Evolutionary conservation across 2,113 vertebrate species (phyloP), one percentile per base, ranked within the genome.

Genomic region (Euleptes europaea): DNA sequence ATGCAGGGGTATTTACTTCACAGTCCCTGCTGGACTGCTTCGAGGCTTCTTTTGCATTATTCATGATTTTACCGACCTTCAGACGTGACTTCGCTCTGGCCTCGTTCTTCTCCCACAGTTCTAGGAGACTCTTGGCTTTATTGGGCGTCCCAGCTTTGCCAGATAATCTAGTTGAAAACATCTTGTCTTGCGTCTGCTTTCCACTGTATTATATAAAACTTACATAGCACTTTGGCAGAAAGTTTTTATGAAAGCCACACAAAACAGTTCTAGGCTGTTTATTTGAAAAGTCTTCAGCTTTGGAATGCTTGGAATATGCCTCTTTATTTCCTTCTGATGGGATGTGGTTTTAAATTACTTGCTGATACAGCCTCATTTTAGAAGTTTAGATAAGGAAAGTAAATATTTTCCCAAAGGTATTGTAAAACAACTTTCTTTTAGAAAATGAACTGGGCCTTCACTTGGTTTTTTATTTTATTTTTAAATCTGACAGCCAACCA

Each of bases 331-430:
- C 49, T 63, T 60, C 47, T 75, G 23, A 78, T 74, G 54, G 3
- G 80, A 47, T 65, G 82, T 82, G 87, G 49, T 80, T 87, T 13
- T 73, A 49, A 91, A 88, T 57, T 78, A 80, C n/a, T 90, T 12
- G 3, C 33, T 33, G n/a, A 19, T 65, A 69, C 0, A 14, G 78
- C 54, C 86, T 51, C 26, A 33, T 11, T 23, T 82, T 31, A 42
- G 47, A 88, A 35, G 67, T 66, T 71, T 75, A 84, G 79, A 83
- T 65, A 89, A 83, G 49, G 80, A 21, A 80, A 86, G 33, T 44
- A 23, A 47, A 83, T 84, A 57, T 3, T 86, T 31, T 79, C 87
- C 5, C 21, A 26, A 83, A 35, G 78, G 40, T 90, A 81, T 49
- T 69, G 5, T 33, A 82, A 81, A 71, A 38, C 21, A 35, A 8